Conservation (phyloP, 2,797 vertebrate genomes). For the Glossophaga mutica region DNA sequence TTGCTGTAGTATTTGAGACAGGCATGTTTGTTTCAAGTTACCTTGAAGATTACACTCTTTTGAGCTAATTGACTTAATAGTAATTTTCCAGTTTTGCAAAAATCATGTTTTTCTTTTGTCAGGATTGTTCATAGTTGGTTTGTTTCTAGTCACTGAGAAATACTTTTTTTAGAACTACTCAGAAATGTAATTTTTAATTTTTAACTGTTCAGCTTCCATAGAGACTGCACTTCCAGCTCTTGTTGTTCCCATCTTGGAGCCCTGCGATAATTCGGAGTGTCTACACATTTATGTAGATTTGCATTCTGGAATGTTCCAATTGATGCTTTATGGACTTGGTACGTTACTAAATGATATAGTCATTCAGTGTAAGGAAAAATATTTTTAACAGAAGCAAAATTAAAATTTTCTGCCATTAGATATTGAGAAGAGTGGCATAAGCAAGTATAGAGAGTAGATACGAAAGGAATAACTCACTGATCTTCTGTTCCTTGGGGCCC, state of each 20-base stretch:
- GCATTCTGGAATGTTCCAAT: constrained; percentile 98
- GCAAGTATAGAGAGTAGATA: not conserved
- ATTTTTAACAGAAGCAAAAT: constrained; percentile 27
- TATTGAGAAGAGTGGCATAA: not conserved
- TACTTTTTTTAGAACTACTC: not conserved
- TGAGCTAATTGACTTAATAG: not conserved
- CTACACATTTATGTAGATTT: constrained; percentile 98
- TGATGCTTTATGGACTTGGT: constrained; percentile 98
- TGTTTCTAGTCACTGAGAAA: constrained; percentile 29
- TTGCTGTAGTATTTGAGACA: not conserved
- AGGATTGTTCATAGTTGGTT: not conserved
- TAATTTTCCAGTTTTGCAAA: constrained; percentile 25
- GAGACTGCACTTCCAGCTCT: constrained; percentile 96
- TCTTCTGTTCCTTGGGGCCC: not conserved
- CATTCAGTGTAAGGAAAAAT: constrained; percentile 22
- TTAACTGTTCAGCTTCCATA: constrained; percentile 89
- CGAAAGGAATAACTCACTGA: not conserved
- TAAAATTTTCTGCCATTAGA: not conserved
- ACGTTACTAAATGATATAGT: constrained; percentile 75
- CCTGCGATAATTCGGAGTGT: constrained; percentile 96
- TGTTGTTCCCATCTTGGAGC: constrained; percentile 96
- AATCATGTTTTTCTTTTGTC: constrained; percentile 19
- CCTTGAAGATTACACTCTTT: constrained; percentile 43
- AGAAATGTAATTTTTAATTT: constrained; percentile 56
- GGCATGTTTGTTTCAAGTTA: constrained; percentile 22